Evolutionary conservation across 1,140 invertebrate species (phyloP).

Genomic region (Campoletis sonorensis): DNA sequence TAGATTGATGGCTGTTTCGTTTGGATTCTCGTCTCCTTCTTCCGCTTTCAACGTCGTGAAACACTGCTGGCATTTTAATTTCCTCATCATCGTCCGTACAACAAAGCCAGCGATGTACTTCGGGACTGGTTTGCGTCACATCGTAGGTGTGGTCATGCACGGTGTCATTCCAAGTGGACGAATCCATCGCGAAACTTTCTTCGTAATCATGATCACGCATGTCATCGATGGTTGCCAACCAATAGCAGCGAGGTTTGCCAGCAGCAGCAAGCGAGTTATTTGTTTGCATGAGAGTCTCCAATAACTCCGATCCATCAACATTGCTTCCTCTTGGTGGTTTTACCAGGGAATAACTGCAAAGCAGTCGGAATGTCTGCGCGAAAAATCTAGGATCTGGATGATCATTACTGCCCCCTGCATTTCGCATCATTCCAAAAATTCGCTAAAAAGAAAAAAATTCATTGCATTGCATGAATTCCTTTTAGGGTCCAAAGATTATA

Average conservation of each 20-base stretch:
- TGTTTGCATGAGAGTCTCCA: not conserved
- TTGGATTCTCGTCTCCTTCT: not conserved
- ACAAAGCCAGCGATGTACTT: not conserved
- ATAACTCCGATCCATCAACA: not conserved
- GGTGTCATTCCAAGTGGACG: not conserved
- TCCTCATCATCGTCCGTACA: not conserved
- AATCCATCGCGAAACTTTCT: not conserved
- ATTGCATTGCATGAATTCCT: not conserved
- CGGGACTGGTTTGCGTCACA: not conserved
- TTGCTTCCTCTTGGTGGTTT: not conserved
- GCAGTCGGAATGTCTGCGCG: not conserved
- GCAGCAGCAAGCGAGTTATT: not conserved
- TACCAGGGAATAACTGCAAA: not conserved
- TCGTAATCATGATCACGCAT: not conserved
- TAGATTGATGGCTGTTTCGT: constrained; percentile 28
- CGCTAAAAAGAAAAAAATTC: not conserved
- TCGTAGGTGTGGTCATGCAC: not conserved
- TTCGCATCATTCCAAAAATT: not conserved
- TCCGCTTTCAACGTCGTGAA: not conserved
- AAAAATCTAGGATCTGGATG: not conserved
- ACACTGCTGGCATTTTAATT: not conserved
- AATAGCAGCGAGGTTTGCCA: too few species aligned
- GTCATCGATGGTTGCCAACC: too few species aligned
- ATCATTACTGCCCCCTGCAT: not conserved
- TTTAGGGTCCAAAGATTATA: too few species aligned